Evolutionary conservation across 2,113 vertebrate genomes (phyloP).

Genomic region (Phalacrocorax aristotelis): DNA sequence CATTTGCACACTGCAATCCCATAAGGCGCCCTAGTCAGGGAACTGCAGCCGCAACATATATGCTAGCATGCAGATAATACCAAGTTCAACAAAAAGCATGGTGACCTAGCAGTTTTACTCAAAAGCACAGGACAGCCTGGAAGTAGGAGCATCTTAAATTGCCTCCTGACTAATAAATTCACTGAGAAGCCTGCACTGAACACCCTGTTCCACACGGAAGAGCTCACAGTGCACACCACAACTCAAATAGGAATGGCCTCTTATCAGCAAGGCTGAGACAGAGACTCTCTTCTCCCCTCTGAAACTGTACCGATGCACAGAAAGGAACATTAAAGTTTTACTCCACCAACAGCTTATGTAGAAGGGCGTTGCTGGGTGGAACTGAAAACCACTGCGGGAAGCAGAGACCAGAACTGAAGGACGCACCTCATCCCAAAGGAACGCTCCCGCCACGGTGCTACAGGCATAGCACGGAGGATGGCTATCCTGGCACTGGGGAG

Average conservation of each 20-base stretch:
- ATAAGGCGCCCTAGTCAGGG: not conserved
- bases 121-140: not conserved
- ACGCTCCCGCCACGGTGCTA: not conserved
- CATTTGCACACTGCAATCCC: accelerated
- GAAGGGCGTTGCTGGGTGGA: not conserved
- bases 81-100: not conserved
- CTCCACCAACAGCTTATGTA: not conserved
- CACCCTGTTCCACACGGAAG: not conserved
- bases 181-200: not conserved
- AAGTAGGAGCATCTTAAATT: not conserved
- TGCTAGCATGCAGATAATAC: not conserved
- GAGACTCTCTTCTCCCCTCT: not conserved
- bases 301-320: not conserved
- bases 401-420: not conserved
- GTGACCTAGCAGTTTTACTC: not conserved
- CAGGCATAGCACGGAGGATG: not conserved
- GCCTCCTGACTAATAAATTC: not conserved
- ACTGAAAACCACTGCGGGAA: not conserved
- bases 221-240: not conserved
- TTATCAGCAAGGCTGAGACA: not conserved
- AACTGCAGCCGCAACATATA: not conserved
- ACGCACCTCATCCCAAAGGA: not conserved
- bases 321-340: not conserved
- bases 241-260: not conserved
- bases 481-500: not conserved